Percentiles rank a stretch among this genome's conserved stretches.
phyloP scores from a whole-genome alignment of 1,140 invertebrate genomes.

The Cydia fagiglandana region DNA sequence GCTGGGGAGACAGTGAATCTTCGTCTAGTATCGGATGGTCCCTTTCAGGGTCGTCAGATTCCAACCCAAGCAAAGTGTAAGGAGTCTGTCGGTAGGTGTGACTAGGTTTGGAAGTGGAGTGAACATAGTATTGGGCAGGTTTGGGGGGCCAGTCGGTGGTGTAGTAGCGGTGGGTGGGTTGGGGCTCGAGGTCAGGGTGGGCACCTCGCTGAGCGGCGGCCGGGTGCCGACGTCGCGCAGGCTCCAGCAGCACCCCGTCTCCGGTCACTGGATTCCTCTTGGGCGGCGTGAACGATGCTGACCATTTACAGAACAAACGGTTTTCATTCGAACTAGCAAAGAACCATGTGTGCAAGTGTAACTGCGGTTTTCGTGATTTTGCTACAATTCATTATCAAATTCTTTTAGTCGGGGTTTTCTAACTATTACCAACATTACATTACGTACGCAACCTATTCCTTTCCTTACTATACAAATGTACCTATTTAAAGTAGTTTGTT shows the following conservation, averaged over 20 bases:
- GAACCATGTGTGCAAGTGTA: not conserved
- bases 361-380: not conserved
- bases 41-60: slow-evolving; percentile 62
- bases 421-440: not conserved
- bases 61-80: slow-evolving; percentile 62
- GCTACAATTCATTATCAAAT: not conserved
- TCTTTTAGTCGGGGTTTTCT: not conserved
- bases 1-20: slow-evolving; percentile 66
- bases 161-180: slow-evolving; percentile 65
- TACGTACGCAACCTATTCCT: too few relatives aligned
- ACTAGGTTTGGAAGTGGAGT: slow-evolving; percentile 59
- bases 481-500: not conserved
- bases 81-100: slow-evolving; percentile 53
- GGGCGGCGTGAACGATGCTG: slow-evolving; percentile 72
- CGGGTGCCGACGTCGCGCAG: slow-evolving; percentile 66
- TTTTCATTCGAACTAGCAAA: slow-evolving; percentile 62
- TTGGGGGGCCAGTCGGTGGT: slow-evolving; percentile 60
- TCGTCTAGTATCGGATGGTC: slow-evolving; percentile 62
- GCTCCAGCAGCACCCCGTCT: slow-evolving; percentile 69
- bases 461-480: not conserved
- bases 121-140: slow-evolving; percentile 67
- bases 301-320: slow-evolving; percentile 72
- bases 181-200: slow-evolving; percentile 56
- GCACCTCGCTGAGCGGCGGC: slow-evolving; percentile 76
- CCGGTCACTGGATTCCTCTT: slow-evolving; percentile 78